Evolutionary conservation across 2,797 vertebrate genomes (phyloP).

Genomic region (Macropus fuliginosus): DNA sequence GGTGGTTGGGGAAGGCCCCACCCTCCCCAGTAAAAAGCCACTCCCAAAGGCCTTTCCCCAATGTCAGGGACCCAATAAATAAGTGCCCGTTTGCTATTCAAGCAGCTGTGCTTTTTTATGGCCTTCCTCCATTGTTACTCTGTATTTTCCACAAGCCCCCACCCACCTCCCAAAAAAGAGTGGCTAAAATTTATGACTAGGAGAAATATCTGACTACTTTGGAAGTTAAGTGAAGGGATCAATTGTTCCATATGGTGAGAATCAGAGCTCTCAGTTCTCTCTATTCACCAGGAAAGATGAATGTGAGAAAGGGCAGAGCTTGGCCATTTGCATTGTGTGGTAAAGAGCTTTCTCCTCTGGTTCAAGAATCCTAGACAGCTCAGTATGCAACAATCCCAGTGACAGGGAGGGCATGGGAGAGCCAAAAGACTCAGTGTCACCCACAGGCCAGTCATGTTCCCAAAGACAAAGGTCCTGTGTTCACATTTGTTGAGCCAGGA

Average conservation of each 20-base stretch:
- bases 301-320: constrained; percentile 86
- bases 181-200: constrained; percentile 83
- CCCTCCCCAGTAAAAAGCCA: constrained; percentile 74
- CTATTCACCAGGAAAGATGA: constrained; percentile 86
- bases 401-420: constrained; percentile 51
- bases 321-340: constrained; percentile 84
- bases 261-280: constrained; percentile 80
- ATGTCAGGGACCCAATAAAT: constrained; percentile 73
- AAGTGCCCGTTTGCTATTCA: constrained; percentile 67
- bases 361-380: constrained; percentile 85
- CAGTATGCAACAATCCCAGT: constrained; percentile 75
- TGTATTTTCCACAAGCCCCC: constrained; percentile 69
- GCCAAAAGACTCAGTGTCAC: not conserved
- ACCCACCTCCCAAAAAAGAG: constrained; percentile 71
- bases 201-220: constrained; percentile 84
- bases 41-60: constrained; percentile 66
- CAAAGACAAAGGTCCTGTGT: constrained; percentile 84
- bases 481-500: constrained; percentile 51
- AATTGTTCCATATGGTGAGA: constrained; percentile 87
- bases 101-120: constrained; percentile 83
- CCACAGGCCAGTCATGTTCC: constrained; percentile 60
- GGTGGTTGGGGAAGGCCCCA: not conserved
- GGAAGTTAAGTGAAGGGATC: constrained; percentile 87
- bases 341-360: constrained; percentile 83
- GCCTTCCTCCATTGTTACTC: constrained; percentile 81